phyloP scores from a whole-genome alignment of 23 tunicate species.

The Trididemnum nubilum region DNA sequence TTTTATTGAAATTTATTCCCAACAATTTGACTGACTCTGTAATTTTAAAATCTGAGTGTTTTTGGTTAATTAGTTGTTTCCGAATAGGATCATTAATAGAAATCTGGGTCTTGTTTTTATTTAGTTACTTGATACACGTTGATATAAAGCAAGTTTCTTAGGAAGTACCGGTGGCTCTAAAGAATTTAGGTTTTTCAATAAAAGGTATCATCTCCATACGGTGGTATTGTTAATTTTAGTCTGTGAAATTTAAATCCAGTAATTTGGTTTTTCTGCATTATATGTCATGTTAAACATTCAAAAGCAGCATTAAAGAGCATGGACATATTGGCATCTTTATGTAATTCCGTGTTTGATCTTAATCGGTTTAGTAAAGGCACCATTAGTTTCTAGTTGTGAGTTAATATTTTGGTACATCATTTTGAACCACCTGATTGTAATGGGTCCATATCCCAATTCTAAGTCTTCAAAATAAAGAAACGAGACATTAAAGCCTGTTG shows the following conservation, averaged over 20 bases:
- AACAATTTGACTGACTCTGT: not conserved
- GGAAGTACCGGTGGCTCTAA: not conserved
- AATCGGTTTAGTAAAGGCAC: not conserved
- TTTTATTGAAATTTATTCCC: not conserved
- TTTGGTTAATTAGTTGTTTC: not conserved
- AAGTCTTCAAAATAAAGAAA: not conserved
- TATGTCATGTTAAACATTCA: slow-evolving; percentile 17
- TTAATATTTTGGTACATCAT: not conserved
- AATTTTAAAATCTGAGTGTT: not conserved
- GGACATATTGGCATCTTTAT: slow-evolving; percentile 52
- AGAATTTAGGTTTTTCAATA: not conserved
- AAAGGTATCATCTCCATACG: slow-evolving; percentile 40
- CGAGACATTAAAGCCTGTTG: slow-evolving; percentile 2
- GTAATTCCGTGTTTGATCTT: slow-evolving; percentile 30
- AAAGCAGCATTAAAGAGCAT: not conserved
- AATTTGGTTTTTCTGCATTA: not conserved
- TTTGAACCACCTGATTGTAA: not conserved
- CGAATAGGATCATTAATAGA: not conserved
- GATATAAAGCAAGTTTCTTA: not conserved
- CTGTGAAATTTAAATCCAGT: slow-evolving; percentile 8
- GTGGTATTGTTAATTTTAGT: slow-evolving; percentile 11
- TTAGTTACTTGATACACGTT: slow-evolving; percentile 18
- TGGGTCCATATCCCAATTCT: not conserved
- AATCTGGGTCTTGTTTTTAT: slow-evolving; percentile 34
- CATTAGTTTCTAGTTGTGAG: slow-evolving; percentile 22